Conservation (phyloP, 2,113 vertebrate species). For the Cinclus cinclus region DNA sequence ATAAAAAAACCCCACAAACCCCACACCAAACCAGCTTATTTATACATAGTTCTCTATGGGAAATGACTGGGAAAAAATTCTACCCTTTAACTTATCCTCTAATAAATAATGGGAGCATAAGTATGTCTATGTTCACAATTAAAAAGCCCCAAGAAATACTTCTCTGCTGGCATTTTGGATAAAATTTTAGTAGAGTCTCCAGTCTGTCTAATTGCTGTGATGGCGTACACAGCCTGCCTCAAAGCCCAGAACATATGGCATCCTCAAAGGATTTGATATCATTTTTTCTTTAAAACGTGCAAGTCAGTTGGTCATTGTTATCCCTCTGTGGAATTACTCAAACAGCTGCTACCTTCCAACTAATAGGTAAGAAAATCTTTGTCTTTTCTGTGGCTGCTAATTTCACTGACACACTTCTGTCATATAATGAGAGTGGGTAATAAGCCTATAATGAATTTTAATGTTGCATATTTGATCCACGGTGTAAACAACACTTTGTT, state of each 20-base stretch:
- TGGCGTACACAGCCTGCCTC: conserved; percentile 38
- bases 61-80: background rate
- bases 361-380: conserved; percentile 66
- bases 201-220: conserved; percentile 57
- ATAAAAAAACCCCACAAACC: background rate
- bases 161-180: conserved; percentile 64
- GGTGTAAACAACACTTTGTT: conserved; percentile 9
- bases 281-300: conserved; percentile 65
- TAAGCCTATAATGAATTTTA: conserved; percentile 26
- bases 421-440: conserved; percentile 38
- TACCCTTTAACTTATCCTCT: conserved; percentile 45
- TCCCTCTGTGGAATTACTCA: conserved; percentile 65
- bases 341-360: conserved; percentile 74
- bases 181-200: conserved; percentile 49
- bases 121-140: background rate
- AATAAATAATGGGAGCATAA: conserved; percentile 51
- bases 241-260: conserved; percentile 71
- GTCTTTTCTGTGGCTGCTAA: conserved; percentile 52
- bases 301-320: conserved; percentile 71
- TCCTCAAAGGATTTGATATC: conserved; percentile 71
- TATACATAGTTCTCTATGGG: background rate
- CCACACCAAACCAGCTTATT: background rate
- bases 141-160: conserved; percentile 58
- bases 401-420: conserved; percentile 40
- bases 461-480: background rate